Conservation (phyloP, 2,888 invertebrate genomes). For the Lacanobia wlatinum region DNA sequence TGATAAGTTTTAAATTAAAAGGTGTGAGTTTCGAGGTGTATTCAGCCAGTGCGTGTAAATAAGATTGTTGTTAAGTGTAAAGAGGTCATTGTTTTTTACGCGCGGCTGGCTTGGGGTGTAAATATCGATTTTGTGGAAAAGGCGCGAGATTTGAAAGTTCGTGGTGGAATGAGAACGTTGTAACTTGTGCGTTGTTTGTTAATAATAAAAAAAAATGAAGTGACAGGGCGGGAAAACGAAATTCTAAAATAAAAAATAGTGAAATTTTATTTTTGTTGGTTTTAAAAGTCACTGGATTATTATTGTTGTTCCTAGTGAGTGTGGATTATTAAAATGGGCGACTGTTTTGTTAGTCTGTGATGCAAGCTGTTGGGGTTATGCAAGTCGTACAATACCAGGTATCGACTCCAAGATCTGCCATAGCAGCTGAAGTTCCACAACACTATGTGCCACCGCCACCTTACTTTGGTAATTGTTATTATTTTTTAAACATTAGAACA, state of each 20-base stretch:
- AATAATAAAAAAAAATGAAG: constrained; percentile 9
- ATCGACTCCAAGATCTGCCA: constrained; percentile 87
- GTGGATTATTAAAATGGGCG: constrained; percentile 41
- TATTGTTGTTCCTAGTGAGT: not conserved
- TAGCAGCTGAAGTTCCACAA: constrained; percentile 85
- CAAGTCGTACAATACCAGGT: constrained; percentile 93
- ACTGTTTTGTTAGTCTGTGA: constrained; percentile 68
- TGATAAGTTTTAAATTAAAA: constrained; percentile 50
- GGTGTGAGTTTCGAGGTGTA: constrained; percentile 25
- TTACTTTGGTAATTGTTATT: constrained; percentile 83
- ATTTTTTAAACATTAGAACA: not conserved
- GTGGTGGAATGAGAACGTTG: constrained; percentile 38
- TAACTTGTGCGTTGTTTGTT: constrained; percentile 10
- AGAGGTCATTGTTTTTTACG: constrained; percentile 82
- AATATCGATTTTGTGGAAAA: constrained; percentile 84
- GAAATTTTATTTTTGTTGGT: not conserved
- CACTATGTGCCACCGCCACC: constrained; percentile 88
- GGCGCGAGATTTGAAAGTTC: constrained; percentile 80
- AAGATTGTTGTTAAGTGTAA: constrained; percentile 65
- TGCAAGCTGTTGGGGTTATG: constrained; percentile 92
- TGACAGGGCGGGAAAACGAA: constrained; percentile 44
- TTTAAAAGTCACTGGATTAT: not conserved
- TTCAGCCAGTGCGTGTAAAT: constrained; percentile 45
- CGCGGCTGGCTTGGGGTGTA: constrained; percentile 72
- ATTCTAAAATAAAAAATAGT: not conserved